These are phyloP conservation scores for Coregonus suidteri DNA, from an alignment of 2,797 vertebrate genomes.

Conservation along the genomic window DNA sequence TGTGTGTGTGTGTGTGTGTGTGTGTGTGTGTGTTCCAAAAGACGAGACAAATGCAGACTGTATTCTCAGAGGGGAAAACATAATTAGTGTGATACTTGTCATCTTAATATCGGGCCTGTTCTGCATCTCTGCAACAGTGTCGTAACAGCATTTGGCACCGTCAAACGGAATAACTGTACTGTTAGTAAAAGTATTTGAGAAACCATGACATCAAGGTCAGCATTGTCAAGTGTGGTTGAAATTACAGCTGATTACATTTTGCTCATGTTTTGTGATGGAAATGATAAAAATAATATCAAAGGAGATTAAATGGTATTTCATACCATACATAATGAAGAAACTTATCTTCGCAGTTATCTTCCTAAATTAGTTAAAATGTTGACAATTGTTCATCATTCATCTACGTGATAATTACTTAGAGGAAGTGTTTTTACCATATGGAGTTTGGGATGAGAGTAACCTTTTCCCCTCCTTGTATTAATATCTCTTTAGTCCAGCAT, in stretches of 20 bases:
- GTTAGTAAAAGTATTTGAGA: slow-evolving; percentile 33
- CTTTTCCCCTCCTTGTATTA: slow-evolving; percentile 19
- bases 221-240: slow-evolving; percentile 51
- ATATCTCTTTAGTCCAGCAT: slow-evolving; percentile 21
- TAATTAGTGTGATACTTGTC: slow-evolving; percentile 55
- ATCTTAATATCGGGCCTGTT: slow-evolving; percentile 50
- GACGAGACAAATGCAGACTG: slow-evolving; percentile 21
- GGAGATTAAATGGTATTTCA: slow-evolving; percentile 1
- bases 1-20: slow-evolving; percentile 11
- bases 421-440: background rate
- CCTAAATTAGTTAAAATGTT: slow-evolving; percentile 1
- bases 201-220: slow-evolving; percentile 57
- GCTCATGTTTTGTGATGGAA: slow-evolving; percentile 7
- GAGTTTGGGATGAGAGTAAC: slow-evolving; percentile 22
- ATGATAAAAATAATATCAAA: slow-evolving; percentile 21
- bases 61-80: slow-evolving; percentile 33
- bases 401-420: slow-evolving; percentile 12
- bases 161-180: slow-evolving; percentile 46
- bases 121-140: slow-evolving; percentile 31
- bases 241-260: slow-evolving; percentile 19
- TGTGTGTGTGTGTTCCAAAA: background rate
- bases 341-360: background rate
- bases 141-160: slow-evolving; percentile 49
- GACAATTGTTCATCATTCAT: background rate
- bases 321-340: background rate